Conservation (phyloP, 37 sponge, comb jelly and placozoan genomes). For the Aphrocallistes beatrix region DNA sequence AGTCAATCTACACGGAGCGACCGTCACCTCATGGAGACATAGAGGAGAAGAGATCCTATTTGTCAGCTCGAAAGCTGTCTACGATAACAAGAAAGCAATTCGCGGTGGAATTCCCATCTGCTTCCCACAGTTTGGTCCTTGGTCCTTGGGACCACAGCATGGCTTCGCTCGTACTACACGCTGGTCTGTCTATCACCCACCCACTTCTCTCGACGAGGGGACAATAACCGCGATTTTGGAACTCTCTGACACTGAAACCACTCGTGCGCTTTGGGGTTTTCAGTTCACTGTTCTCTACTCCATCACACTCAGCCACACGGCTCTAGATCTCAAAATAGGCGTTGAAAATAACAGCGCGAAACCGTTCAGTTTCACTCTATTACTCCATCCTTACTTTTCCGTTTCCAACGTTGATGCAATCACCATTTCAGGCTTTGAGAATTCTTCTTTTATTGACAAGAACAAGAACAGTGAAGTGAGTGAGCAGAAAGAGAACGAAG, state of each 20-base stretch:
- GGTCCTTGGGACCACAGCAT: conserved; percentile 89
- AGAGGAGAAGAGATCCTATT: conserved; percentile 73
- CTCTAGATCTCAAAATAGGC: neutral
- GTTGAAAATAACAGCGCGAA: neutral
- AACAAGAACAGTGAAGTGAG: neutral
- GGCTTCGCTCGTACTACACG: conserved; percentile 73
- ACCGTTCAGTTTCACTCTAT: conserved; percentile 62
- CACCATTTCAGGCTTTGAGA: conserved; percentile 64
- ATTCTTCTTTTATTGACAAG: conserved; percentile 60
- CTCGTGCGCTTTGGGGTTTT: conserved; percentile 13
- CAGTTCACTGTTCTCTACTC: neutral
- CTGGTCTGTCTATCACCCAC: conserved; percentile 33
- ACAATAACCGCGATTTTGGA: conserved; percentile 49
- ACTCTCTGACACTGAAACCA: conserved; percentile 51
- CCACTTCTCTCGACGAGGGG: conserved; percentile 36
- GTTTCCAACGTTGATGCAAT: conserved; percentile 52
- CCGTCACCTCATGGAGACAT: conserved; percentile 76
- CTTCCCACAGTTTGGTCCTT: conserved; percentile 83
- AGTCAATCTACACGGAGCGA: conserved; percentile 77
- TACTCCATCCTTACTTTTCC: conserved; percentile 78
- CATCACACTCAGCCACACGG: neutral
- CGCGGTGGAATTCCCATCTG: conserved; percentile 85
- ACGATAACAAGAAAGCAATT: conserved; percentile 81
- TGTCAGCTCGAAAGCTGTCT: conserved; percentile 82
- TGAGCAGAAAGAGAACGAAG: neutral